A percentile compares a stretch with the other conserved stretches of the same genome.
Conservation (phyloP, 2,113 vertebrate genomes). For the Gallinago undulata region DNA sequence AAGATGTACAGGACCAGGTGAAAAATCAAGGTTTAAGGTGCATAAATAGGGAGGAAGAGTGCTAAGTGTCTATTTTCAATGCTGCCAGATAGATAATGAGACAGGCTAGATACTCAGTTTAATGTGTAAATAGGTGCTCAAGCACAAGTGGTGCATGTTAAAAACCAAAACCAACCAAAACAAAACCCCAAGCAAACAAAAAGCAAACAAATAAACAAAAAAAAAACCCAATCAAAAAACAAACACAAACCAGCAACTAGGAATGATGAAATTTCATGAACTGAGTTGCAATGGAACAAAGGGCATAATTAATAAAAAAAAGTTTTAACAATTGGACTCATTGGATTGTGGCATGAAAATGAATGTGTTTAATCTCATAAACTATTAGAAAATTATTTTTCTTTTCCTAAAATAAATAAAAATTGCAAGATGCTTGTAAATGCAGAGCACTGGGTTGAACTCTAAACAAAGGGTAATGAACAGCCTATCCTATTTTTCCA, state of each 20-base stretch:
- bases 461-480: conserved; percentile 1
- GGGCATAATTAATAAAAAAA: background rate
- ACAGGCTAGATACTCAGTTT: background rate
- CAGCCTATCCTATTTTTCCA: background rate
- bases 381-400: background rate
- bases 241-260: background rate
- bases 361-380: background rate
- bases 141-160: background rate
- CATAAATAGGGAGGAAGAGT: background rate
- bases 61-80: background rate
- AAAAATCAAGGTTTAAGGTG: background rate
- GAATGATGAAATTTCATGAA: background rate
- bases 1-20: background rate
- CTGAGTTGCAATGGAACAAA: background rate
- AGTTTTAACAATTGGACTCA: background rate
- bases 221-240: no score
- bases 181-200: background rate
- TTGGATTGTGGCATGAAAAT: background rate
- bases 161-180: background rate
- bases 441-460: background rate
- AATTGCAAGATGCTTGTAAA: background rate
- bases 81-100: background rate
- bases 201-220: no score
- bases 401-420: background rate
- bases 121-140: background rate